Percentiles rank a stretch among this genome's conserved stretches.
Evolutionary conservation across 1,140 invertebrate genomes (phyloP).

Genomic region (Bombus cullumanus): DNA sequence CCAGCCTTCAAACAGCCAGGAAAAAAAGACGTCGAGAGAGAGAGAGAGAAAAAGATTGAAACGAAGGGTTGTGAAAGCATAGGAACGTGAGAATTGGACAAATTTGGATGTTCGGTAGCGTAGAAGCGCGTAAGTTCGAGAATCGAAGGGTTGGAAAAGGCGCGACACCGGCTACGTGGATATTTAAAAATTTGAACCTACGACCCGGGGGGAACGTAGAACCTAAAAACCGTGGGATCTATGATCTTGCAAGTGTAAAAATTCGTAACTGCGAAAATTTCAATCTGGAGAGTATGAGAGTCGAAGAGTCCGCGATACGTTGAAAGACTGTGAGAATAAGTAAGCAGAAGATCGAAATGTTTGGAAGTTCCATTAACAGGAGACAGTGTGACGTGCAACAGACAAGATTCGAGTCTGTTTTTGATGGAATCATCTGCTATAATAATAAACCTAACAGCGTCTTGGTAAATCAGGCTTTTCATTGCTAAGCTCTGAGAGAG

Average conservation of each 20-base stretch:
- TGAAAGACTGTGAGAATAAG: background rate
- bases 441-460: background rate
- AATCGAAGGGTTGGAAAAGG: too few relatives aligned
- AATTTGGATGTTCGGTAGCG: background rate
- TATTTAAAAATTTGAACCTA: background rate
- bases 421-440: conserved; percentile 13
- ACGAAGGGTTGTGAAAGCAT: too few relatives aligned
- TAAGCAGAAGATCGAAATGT: conserved; percentile 16
- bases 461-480: background rate
- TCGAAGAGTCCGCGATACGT: background rate
- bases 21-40: background rate
- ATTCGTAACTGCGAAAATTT: background rate
- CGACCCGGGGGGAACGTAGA: background rate
- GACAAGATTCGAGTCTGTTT: background rate
- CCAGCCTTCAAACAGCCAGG: background rate
- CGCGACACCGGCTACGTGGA: too few relatives aligned
- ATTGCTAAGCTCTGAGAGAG: too few relatives aligned
- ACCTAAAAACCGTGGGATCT: background rate
- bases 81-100: background rate
- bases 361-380: background rate
- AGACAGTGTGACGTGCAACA: background rate
- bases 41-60: background rate
- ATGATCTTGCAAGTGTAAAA: background rate
- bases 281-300: background rate
- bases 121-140: too few relatives aligned